phyloP scores from a whole-genome alignment of 1,140 invertebrate genomes.

The Ptiloglossa arizonensis region DNA sequence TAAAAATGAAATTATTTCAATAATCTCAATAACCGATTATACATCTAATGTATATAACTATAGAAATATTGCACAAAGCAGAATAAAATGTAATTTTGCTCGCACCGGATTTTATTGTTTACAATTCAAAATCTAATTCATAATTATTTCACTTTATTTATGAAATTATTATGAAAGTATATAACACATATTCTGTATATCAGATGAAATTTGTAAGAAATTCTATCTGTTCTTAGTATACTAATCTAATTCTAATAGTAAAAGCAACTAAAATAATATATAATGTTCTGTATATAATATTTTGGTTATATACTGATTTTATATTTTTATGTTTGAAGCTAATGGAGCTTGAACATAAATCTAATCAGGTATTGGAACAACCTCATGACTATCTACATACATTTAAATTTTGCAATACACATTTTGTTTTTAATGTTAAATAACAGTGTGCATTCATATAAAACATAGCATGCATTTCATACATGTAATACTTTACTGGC shows the following conservation, averaged over 20 bases:
- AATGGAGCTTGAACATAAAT: constrained; percentile 17
- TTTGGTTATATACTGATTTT: constrained; percentile 10
- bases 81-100: constrained; percentile 19
- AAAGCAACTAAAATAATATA: constrained; percentile 12
- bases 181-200: constrained; percentile 22
- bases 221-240: background rate
- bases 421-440: constrained; percentile 37
- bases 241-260: constrained; percentile 25
- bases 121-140: constrained; percentile 3
- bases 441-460: constrained; percentile 47
- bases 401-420: constrained; percentile 37
- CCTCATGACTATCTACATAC: constrained; percentile 47
- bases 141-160: background rate
- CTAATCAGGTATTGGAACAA: constrained; percentile 59
- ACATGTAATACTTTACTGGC: constrained; percentile 57
- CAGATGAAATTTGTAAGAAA: constrained; percentile 1
- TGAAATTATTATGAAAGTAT: constrained; percentile 1
- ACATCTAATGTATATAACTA: constrained; percentile 6
- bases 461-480: constrained; percentile 47
- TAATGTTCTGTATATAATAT: constrained; percentile 15
- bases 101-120: constrained; percentile 2
- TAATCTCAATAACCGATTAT: constrained; percentile 25
- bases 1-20: background rate
- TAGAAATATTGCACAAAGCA: constrained; percentile 23
- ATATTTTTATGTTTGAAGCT: constrained; percentile 2